These are phyloP conservation scores for Amblyopsis hoosieri DNA, from an alignment of 2,797 vertebrate genomes.

Conservation along the genomic window DNA sequence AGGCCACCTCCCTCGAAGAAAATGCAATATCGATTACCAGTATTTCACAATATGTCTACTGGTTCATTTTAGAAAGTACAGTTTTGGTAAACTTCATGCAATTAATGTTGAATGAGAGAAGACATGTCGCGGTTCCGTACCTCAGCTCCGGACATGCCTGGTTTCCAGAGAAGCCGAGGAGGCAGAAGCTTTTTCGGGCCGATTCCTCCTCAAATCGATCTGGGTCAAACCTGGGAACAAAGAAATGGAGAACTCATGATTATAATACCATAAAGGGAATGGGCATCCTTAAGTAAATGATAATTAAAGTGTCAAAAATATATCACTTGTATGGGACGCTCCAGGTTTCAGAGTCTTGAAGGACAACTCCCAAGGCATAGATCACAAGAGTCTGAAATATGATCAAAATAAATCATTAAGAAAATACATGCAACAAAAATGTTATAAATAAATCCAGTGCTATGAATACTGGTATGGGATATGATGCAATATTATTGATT, in stretches of 20 bases:
- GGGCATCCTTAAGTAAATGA: background rate
- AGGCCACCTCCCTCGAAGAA: no score
- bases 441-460: no score
- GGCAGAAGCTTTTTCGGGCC: slow-evolving; percentile 83
- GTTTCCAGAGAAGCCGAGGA: slow-evolving; percentile 91
- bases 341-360: slow-evolving; percentile 91
- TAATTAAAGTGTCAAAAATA: background rate
- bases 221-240: slow-evolving; percentile 85
- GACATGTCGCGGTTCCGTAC: slow-evolving; percentile 63
- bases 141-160: slow-evolving; percentile 93
- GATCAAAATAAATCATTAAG: slow-evolving; percentile 3
- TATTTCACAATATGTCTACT: no score
- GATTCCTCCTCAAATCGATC: slow-evolving; percentile 89
- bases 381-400: slow-evolving; percentile 89
- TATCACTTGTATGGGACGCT: slow-evolving; percentile 85
- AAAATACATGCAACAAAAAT: no score
- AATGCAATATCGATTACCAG: no score
- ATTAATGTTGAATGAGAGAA: no score
- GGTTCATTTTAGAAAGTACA: no score
- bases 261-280: background rate
- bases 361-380: slow-evolving; percentile 92
- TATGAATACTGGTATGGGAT: no score
- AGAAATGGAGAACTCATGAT: slow-evolving; percentile 7
- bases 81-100: no score
- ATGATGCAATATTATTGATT: no score